Base-by-base conservation (phyloP, 2,113 vertebrate genomes). In the Orthonyx spaldingii region DNA sequence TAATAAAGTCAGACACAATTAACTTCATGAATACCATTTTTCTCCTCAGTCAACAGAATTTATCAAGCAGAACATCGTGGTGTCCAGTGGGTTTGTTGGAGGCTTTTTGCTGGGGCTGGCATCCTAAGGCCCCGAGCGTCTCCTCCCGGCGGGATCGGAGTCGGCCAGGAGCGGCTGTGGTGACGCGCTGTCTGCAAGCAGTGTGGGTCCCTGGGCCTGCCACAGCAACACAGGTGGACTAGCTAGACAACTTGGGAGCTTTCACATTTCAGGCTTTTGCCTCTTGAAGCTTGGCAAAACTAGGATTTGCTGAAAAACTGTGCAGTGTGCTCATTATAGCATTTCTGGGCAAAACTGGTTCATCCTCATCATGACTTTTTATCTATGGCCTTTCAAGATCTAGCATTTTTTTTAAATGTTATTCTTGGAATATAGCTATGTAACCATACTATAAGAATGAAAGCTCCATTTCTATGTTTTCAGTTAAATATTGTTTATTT, bases 41-140 rank as follows among this genome's bases (percentile, higher is more conserved):
- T 37, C 85, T 95, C 97, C 97, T 96, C 96, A 99, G 99, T 98
- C 99, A 79, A 98, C 98, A 98, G 99, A 98, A 91, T 99, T 99
- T 96, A 98, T 99, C 97, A 99, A 99, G 96, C 99, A 99, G 93
- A 99, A 99, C 97, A 99, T 99, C 17, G 98, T 99, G 50, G 98
- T 99, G 84, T 99, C 99, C 56, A 98, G 99, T 84, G 99, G 99
- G 69, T 99, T 99, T 96, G 97, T 99, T 41, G 99, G 99, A 97
- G 99, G 99, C 71, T 99, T 99, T 97, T 98, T 99, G 97, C 96
- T 99, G 33, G 99, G 99, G 64, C 98, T 99, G 97, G 99, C 98
- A 3, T 99, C 99, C 9, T 99, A 99, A 98, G 72, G 87, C 95
- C 77, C 66, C 16, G 64, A 84, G 24, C 9, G 7, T 66, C 57